Conservation (phyloP, 2,888 invertebrate genomes). For the Entomobrya proxima region DNA sequence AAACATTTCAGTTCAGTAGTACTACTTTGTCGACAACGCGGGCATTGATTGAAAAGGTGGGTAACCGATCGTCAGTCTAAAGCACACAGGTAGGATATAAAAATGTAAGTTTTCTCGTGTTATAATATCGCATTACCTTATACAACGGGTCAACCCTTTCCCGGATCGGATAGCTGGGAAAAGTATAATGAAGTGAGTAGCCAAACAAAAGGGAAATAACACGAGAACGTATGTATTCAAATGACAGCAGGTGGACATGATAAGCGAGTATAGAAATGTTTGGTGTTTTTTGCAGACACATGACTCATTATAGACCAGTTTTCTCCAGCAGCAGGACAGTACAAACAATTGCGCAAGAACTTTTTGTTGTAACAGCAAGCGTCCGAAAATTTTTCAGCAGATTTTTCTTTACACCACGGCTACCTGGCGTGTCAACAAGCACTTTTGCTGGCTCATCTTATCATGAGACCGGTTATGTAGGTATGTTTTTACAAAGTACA, state of each 20-base stretch:
- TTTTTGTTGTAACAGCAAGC: too few species aligned
- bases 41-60: constrained; percentile 55
- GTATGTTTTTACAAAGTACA: background rate
- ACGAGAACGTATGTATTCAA: too few species aligned
- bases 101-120: background rate
- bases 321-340: too few species aligned
- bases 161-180: background rate
- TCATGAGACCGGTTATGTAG: background rate
- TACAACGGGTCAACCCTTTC: background rate
- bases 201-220: background rate
- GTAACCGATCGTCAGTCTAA: constrained; percentile 45
- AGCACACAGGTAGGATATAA: constrained; percentile 22
- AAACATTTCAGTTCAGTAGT: too few species aligned
- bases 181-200: background rate
- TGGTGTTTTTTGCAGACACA: too few species aligned
- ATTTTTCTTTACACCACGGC: background rate
- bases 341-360: too few species aligned
- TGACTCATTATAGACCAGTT: too few species aligned
- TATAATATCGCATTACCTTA: background rate
- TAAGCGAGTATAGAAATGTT: background rate
- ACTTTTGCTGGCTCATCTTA: background rate
- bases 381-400: background rate
- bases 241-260: constrained; percentile 22
- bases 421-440: background rate
- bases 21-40: background rate